phyloP scores from a whole-genome alignment of 2,888 invertebrate species.

The Pinctada fucata region DNA sequence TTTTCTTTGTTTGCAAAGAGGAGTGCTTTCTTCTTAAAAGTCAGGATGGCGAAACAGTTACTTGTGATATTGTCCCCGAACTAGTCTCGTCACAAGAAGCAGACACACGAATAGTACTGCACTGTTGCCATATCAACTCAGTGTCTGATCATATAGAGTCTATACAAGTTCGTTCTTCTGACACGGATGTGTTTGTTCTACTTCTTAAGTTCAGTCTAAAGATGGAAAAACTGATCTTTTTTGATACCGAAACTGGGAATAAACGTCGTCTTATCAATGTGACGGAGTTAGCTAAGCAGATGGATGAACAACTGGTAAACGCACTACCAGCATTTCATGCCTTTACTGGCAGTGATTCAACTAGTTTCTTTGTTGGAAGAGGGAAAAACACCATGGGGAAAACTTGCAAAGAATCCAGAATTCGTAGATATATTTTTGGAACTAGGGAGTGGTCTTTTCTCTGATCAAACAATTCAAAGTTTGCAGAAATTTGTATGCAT shows the following conservation, averaged over 20 bases:
- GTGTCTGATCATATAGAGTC: constrained; percentile 24
- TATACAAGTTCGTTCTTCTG: constrained; percentile 32
- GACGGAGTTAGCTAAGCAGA: constrained; percentile 17
- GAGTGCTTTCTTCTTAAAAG: constrained; percentile 7
- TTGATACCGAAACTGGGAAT: constrained; percentile 35
- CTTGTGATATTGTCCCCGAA: neutral
- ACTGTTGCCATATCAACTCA: constrained; percentile 21
- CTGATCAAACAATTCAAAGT: neutral
- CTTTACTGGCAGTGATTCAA: constrained; percentile 33
- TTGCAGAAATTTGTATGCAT: neutral
- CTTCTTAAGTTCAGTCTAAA: constrained; percentile 28
- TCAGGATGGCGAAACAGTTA: constrained; percentile 20
- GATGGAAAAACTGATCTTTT: constrained; percentile 19
- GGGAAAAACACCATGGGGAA: constrained; percentile 21
- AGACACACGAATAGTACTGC: constrained; percentile 33
- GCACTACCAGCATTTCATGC: constrained; percentile 37
- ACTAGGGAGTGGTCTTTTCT: neutral
- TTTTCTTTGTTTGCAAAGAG: constrained; percentile 27
- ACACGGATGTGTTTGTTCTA: constrained; percentile 42
- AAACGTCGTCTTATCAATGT: constrained; percentile 30
- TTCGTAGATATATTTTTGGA: neutral
- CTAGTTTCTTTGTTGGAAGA: constrained; percentile 36
- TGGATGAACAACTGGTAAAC: constrained; percentile 9
- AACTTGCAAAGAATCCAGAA: neutral
- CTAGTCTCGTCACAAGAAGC: constrained; percentile 38